Evolutionary conservation across 2,113 vertebrate genomes (phyloP).

Genomic region (Potamarius usumacintae): DNA sequence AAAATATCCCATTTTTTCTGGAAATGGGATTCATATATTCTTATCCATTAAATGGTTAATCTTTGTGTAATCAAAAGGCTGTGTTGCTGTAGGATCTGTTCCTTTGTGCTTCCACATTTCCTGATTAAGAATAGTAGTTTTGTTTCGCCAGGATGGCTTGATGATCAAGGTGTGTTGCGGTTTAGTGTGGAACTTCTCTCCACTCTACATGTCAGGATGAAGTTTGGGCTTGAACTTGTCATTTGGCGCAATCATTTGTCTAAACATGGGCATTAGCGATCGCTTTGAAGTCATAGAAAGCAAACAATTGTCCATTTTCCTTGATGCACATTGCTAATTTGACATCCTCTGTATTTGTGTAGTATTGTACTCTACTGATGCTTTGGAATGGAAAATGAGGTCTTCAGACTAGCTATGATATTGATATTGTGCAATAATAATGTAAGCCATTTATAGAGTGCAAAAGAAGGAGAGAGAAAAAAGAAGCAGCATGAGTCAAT

Average conservation of each 20-base stretch:
- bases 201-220: neutral
- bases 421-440: neutral
- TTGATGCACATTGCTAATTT: neutral
- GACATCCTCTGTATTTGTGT: neutral
- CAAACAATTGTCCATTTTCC: neutral
- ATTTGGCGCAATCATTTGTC: neutral
- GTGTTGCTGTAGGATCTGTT: neutral
- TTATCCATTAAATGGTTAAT: neutral
- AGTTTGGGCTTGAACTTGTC: neutral
- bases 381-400: too few species aligned
- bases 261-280: neutral
- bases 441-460: slow-evolving; percentile 39
- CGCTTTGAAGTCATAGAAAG: neutral
- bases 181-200: neutral
- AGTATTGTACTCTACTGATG: neutral
- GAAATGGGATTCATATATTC: too few species aligned
- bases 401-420: neutral
- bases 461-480: slow-evolving; percentile 66
- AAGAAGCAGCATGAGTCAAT: slow-evolving; percentile 51
- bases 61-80: neutral
- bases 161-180: neutral
- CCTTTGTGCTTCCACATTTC: neutral
- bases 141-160: neutral
- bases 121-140: neutral
- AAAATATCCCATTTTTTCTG: too few species aligned